Evolutionary conservation across 37 sponge, comb jelly and placozoan genomes (phyloP).

Genomic region (Dysidea cf. avara): DNA sequence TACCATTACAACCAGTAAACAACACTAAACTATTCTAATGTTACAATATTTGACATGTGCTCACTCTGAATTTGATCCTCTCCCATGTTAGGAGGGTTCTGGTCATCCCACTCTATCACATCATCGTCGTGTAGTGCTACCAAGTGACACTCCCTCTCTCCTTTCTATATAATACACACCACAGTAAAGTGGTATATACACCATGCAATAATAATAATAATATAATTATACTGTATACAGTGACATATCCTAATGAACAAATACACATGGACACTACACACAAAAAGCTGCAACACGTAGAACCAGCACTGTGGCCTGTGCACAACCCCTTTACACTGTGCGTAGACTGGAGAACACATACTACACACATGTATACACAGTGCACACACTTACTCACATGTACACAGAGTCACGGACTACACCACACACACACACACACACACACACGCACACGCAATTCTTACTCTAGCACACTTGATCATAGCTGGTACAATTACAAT

Average conservation of each 20-base stretch:
- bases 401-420: conserved; percentile 9
- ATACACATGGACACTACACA: neutral
- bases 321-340: neutral
- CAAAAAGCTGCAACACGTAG: neutral
- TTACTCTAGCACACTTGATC: conserved; percentile 77
- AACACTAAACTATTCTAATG: neutral
- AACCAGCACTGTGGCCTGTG: too few species aligned
- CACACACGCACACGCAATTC: conserved; percentile 4
- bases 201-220: neutral
- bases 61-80: conserved; percentile 80
- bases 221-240: neutral
- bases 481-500: conserved; percentile 66
- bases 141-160: conserved; percentile 96
- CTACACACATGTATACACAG: too few species aligned
- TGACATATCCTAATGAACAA: too few species aligned
- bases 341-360: neutral
- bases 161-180: conserved; percentile 61
- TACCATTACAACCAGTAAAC: neutral
- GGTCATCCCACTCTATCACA: conserved; percentile 90
- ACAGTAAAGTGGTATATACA: neutral
- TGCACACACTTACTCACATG: conserved; percentile 15
- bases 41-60: neutral
- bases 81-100: conserved; percentile 86
- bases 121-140: conserved; percentile 95
- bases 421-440: too few species aligned